Base-by-base conservation (phyloP, 2,888 invertebrate genomes). In the Colletes collaris region DNA sequence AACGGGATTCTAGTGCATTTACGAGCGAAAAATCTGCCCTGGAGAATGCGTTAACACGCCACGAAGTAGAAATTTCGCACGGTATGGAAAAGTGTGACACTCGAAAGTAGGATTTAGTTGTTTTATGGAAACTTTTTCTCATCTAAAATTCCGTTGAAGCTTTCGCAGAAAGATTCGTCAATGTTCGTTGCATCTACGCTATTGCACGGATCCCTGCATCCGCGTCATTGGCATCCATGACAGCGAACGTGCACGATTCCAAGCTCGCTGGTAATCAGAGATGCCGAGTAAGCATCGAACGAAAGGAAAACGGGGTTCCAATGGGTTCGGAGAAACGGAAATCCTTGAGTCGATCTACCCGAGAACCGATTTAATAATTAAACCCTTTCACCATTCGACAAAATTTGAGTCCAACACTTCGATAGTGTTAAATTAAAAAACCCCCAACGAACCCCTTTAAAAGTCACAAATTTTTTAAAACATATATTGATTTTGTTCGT, bases 201-300 rank as follows among this genome's bases (percentile, higher is more conserved):
- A 78, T 49, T 86, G 80, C 67, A 46, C 2, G 37, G 60, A 37
- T 65, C 55, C 74, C 50, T 49, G 67, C 63, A 63, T 71, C 69
- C 63, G 70, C 74, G 79, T 70, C 82, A 76, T 72, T 66, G 71
- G 72, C 74, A 79, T 77, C 75, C 74, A 56, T 68, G 76, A 58
- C 71, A 84, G 75, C 75, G 76, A 81, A 73, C 68, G 72, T 50
- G 69, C 74, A 71, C 62, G 81, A 78, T 83, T 81, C 81, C 76
- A 55, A 65, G 81, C 82, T 71, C 62, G 78, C 73, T 72, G 76
- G 82, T 86, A 87, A 87, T 87, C 86, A 86, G 87, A 87, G 87
- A 84, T 81, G 79, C 76, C 70, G 70, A 76, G 49, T 83, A 66
- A 85, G 76, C 85, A 64, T 49, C 67, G 64, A 76, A 79, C 68